Evolutionary conservation across 1,140 invertebrate species (phyloP).

Genomic region (Lucilia cuprina): DNA sequence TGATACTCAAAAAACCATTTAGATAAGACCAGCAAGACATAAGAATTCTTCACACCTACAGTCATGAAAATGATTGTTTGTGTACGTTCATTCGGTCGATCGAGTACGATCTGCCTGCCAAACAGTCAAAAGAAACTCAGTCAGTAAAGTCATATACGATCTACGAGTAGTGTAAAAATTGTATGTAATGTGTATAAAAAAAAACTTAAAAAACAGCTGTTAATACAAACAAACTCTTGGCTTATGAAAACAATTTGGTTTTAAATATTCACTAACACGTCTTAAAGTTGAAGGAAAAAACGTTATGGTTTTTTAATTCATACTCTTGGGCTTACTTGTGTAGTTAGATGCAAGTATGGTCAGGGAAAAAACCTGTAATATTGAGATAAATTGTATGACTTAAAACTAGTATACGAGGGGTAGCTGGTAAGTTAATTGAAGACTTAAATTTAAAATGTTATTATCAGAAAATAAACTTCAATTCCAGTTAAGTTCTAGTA

Average conservation of each 20-base stretch:
- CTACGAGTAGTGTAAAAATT: neutral
- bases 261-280: neutral
- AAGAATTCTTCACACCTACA: conserved; percentile 61
- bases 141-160: neutral
- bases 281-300: neutral
- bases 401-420: too few relatives aligned
- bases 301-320: neutral
- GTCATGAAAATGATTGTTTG: conserved; percentile 19
- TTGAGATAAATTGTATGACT: neutral
- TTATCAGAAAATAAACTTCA: too few relatives aligned
- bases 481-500: too few relatives aligned
- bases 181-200: neutral
- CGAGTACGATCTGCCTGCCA: neutral
- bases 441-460: too few relatives aligned
- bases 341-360: neutral
- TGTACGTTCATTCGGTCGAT: neutral
- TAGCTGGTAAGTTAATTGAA: too few relatives aligned
- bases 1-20: conserved; percentile 63
- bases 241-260: neutral
- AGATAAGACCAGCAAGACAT: conserved; percentile 54
- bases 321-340: neutral
- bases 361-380: neutral
- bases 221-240: conserved; percentile 1
- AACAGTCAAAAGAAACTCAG: neutral
- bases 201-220: neutral